Conservation (phyloP, 2,888 invertebrate genomes). For the Lapara coniferarum region DNA sequence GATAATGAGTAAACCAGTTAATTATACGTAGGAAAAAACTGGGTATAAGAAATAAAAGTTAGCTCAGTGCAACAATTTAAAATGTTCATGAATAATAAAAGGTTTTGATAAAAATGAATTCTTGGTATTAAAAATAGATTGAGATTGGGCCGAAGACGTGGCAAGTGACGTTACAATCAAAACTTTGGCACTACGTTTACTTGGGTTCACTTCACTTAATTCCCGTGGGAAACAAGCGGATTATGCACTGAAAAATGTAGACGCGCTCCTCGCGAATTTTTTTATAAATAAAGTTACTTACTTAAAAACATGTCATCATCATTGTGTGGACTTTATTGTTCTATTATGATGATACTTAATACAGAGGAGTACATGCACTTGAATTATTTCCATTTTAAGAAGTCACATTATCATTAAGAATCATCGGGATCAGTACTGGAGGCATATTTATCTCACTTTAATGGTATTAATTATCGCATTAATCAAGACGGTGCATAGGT, state of each 20-base stretch:
- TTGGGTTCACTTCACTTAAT: background rate
- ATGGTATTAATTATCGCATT: no score
- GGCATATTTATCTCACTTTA: no score
- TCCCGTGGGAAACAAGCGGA: slow-evolving; percentile 10
- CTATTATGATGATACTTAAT: no score
- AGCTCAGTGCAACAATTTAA: background rate
- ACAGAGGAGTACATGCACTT: no score
- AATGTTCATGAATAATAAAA: background rate
- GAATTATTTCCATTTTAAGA: no score
- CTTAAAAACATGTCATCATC: background rate
- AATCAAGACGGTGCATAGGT: no score
- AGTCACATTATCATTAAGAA: no score
- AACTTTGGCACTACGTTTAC: slow-evolving; percentile 13
- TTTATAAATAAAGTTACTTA: background rate
- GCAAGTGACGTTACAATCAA: slow-evolving; percentile 16
- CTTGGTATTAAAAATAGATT: slow-evolving; percentile 9
- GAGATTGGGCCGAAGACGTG: background rate
- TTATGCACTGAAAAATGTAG: background rate
- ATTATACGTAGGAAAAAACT: background rate
- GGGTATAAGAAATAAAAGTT: background rate
- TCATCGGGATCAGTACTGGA: no score
- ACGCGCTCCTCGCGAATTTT: background rate
- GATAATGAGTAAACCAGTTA: background rate
- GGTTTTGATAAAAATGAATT: background rate
- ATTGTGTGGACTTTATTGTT: no score